Evolutionary conservation across 2,797 vertebrate species (phyloP).

Genomic region (Anguilla anguilla): DNA sequence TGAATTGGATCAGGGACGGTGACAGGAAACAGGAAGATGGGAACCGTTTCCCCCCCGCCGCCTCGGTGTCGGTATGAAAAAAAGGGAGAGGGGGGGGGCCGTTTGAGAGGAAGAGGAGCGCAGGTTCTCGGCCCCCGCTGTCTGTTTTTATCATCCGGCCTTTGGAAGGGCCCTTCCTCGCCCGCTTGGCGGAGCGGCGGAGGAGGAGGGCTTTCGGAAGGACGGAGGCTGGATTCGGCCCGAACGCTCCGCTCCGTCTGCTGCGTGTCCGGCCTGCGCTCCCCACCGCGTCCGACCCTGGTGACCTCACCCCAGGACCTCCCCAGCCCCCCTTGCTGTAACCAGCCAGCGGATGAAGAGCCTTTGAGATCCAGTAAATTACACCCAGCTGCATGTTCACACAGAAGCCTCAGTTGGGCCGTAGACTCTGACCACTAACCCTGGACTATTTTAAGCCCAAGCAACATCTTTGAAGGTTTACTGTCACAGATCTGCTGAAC

Average conservation of each 20-base stretch:
- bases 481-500: slow-evolving; percentile 11
- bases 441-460: background rate
- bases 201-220: background rate
- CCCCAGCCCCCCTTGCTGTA: background rate
- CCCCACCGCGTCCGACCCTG: background rate
- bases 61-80: slow-evolving; percentile 23
- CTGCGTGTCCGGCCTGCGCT: background rate
- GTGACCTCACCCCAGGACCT: background rate
- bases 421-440: background rate
- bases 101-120: slow-evolving; percentile 13
- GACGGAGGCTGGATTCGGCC: background rate
- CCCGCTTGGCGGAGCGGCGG: background rate
- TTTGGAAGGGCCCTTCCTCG: slow-evolving; percentile 26
- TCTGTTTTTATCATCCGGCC: slow-evolving; percentile 29
- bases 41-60: slow-evolving; percentile 30
- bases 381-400: background rate
- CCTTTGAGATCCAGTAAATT: background rate
- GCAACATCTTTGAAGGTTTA: background rate
- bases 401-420: slow-evolving; percentile 5
- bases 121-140: slow-evolving; percentile 26
- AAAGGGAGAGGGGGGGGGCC: slow-evolving; percentile 33
- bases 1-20: slow-evolving; percentile 39
- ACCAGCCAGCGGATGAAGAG: background rate
- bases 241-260: background rate
- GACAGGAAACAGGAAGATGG: slow-evolving; percentile 29